These are phyloP conservation scores for Bombus confusus DNA, from an alignment of 1,140 invertebrate species.

Conservation along the genomic window DNA sequence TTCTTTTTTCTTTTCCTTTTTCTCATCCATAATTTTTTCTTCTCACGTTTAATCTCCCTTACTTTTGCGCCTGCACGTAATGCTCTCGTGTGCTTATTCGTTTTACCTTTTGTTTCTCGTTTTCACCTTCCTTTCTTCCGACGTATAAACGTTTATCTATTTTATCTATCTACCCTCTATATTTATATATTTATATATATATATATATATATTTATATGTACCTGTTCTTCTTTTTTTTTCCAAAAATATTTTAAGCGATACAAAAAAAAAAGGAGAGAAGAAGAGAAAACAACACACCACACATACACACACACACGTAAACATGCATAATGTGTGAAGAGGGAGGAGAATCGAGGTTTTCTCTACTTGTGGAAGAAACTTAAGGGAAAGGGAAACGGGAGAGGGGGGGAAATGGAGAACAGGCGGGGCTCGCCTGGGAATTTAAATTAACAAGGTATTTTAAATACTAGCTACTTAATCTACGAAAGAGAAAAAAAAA, in stretches of 20 bases:
- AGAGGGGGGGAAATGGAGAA: neutral
- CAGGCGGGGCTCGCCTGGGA: slow-evolving; percentile 15
- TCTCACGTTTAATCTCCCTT: slow-evolving; percentile 31
- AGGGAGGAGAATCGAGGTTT: slow-evolving; percentile 15
- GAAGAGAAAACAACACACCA: slow-evolving; percentile 39
- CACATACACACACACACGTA: slow-evolving; percentile 55
- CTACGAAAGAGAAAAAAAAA: slow-evolving; percentile 70
- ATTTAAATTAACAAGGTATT: slow-evolving; percentile 64
- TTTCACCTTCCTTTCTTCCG: slow-evolving; percentile 24
- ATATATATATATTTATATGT: slow-evolving; percentile 12
- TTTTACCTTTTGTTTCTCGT: slow-evolving; percentile 5
- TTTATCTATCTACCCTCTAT: slow-evolving; percentile 46
- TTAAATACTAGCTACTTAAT: slow-evolving; percentile 74
- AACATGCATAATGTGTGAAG: slow-evolving; percentile 67
- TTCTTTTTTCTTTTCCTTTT: neutral
- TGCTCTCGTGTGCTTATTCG: slow-evolving; percentile 10
- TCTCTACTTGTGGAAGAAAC: slow-evolving; percentile 37
- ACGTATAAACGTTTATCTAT: slow-evolving; percentile 46
- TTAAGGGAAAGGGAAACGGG: neutral
- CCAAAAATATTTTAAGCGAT: slow-evolving; percentile 37
- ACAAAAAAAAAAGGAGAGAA: slow-evolving; percentile 29
- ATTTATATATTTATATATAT: slow-evolving; percentile 1
- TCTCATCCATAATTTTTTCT: neutral
- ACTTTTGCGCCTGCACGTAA: slow-evolving; percentile 41
- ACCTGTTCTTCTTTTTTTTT: slow-evolving; percentile 1